These are phyloP conservation scores for Cololabis saira DNA, from an alignment of 2,113 vertebrate species.

Conservation along the genomic window DNA sequence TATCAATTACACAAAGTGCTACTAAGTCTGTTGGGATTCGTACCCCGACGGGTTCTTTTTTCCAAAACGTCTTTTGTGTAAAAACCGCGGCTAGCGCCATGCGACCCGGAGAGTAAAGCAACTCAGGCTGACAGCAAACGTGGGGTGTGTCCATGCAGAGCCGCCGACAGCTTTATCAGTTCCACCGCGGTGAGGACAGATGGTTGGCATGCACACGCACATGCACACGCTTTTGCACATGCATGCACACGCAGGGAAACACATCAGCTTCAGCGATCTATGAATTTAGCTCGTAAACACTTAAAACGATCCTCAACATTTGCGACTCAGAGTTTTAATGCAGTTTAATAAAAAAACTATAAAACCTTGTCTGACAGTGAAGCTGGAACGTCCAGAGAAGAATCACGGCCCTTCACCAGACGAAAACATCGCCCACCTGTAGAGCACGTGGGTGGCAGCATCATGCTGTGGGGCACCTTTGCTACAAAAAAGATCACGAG, in stretches of 20 bases:
- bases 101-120: not conserved
- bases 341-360: too few relatives aligned
- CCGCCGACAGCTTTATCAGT: constrained; percentile 63
- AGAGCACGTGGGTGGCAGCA: too few relatives aligned
- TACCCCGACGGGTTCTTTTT: too few relatives aligned
- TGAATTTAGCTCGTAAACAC: too few relatives aligned
- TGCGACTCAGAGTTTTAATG: too few relatives aligned
- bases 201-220: constrained; percentile 43
- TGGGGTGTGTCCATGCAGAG: not conserved
- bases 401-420: too few relatives aligned
- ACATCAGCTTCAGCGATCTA: not conserved
- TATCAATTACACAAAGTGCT: constrained; percentile 16
- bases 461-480: too few relatives aligned
- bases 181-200: constrained; percentile 66
- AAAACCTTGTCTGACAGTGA: too few relatives aligned
- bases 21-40: not conserved
- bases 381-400: too few relatives aligned
- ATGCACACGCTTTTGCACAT: constrained; percentile 19
- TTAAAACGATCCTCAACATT: too few relatives aligned
- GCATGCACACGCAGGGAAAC: constrained; percentile 10
- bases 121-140: not conserved
- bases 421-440: too few relatives aligned
- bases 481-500: too few relatives aligned
- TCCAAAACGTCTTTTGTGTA: not conserved
- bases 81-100: not conserved